Evolutionary conservation across 1,140 invertebrate species (phyloP).

Genomic region (Papilio glaucus): DNA sequence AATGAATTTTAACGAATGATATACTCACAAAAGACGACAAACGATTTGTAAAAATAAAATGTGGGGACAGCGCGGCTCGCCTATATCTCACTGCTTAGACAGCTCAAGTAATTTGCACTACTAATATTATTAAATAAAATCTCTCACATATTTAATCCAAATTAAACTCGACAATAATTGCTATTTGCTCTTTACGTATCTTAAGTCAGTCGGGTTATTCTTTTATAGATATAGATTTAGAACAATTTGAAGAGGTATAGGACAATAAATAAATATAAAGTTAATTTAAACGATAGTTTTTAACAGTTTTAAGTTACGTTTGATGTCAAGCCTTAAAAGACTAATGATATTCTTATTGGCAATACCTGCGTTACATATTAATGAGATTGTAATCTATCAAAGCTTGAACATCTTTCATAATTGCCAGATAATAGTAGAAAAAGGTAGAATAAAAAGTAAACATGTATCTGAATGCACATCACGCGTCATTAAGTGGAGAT

Average conservation of each 20-base stretch:
- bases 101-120: slow-evolving; percentile 23
- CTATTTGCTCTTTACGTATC: too few relatives aligned
- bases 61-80: slow-evolving; percentile 57
- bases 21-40: slow-evolving; percentile 66
- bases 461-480: slow-evolving; percentile 15
- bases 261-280: too few relatives aligned
- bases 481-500: slow-evolving; percentile 27
- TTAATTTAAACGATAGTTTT: too few relatives aligned
- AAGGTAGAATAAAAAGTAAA: slow-evolving; percentile 8
- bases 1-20: slow-evolving; percentile 73
- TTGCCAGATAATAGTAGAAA: slow-evolving; percentile 4
- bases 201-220: too few relatives aligned
- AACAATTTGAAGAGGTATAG: too few relatives aligned
- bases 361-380: neutral
- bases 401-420: slow-evolving; percentile 19
- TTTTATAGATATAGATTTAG: too few relatives aligned
- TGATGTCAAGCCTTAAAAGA: slow-evolving; percentile 8
- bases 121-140: slow-evolving; percentile 16
- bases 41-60: slow-evolving; percentile 78
- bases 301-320: too few relatives aligned
- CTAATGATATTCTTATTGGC: neutral
- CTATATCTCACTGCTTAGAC: slow-evolving; percentile 42
- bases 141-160: slow-evolving; percentile 1
- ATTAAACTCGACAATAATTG: slow-evolving; percentile 22
- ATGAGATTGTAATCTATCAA: slow-evolving; percentile 22